Evolutionary conservation across 2,888 invertebrate species (phyloP).

Genomic region (Tachina lurida): DNA sequence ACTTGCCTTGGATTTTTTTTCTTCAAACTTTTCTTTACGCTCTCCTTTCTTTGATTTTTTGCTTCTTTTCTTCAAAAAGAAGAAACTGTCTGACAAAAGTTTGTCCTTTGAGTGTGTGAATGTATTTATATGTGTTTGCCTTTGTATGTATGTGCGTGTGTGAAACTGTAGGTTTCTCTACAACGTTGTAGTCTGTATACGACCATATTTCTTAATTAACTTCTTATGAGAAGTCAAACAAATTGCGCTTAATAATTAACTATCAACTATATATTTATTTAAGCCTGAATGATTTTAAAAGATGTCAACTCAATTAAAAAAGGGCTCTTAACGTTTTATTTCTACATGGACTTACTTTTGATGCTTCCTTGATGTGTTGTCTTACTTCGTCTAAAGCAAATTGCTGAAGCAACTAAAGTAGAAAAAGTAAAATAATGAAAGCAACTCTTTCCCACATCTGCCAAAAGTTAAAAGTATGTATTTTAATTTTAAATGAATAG

Average conservation of each 20-base stretch:
- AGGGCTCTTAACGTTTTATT: slow-evolving; percentile 22
- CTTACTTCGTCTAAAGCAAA: neutral
- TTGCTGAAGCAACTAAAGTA: slow-evolving; percentile 19
- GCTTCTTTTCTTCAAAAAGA: neutral
- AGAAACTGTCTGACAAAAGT: slow-evolving; percentile 42
- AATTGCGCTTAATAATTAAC: slow-evolving; percentile 74
- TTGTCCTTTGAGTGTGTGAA: slow-evolving; percentile 28
- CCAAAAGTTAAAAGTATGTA: neutral
- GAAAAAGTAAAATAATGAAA: neutral
- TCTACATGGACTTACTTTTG: slow-evolving; percentile 7
- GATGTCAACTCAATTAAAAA: slow-evolving; percentile 61
- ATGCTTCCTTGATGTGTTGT: slow-evolving; percentile 3
- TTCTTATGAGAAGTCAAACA: slow-evolving; percentile 74
- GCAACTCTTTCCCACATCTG: neutral
- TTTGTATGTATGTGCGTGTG: neutral
- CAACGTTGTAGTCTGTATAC: slow-evolving; percentile 14
- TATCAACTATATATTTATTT: slow-evolving; percentile 72
- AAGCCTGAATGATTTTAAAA: slow-evolving; percentile 62
- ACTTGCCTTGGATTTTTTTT: slow-evolving; percentile 33
- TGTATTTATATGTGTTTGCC: neutral
- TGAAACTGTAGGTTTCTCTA: neutral
- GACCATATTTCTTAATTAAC: slow-evolving; percentile 74
- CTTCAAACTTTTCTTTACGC: neutral
- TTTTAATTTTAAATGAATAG: neutral
- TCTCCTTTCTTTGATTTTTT: neutral